Evolutionary conservation across 2,888 invertebrate species (phyloP).

Genomic region (Mimas tiliae): DNA sequence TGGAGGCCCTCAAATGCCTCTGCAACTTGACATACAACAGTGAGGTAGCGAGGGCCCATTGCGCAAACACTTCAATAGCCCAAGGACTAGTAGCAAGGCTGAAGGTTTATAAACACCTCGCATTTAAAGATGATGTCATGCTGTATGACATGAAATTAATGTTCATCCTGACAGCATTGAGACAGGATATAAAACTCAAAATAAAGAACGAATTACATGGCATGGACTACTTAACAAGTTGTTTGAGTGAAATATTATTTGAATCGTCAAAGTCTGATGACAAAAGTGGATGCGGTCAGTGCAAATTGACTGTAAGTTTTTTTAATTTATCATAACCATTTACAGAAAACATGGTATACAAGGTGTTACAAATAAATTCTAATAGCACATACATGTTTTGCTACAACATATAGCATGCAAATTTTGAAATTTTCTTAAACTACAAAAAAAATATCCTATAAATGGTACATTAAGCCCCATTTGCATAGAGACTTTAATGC

Average conservation of each 20-base stretch:
- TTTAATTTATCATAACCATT: not conserved
- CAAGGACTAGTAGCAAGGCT: slow-evolving; percentile 90
- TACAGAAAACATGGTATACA: too few species aligned
- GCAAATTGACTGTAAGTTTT: slow-evolving; percentile 58
- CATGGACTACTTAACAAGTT: slow-evolving; percentile 87
- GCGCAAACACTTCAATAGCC: slow-evolving; percentile 85
- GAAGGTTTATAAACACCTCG: slow-evolving; percentile 87
- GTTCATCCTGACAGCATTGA: slow-evolving; percentile 94
- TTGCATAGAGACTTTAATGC: too few species aligned
- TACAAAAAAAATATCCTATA: too few species aligned
- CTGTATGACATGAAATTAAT: slow-evolving; percentile 94
- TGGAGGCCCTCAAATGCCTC: slow-evolving; percentile 94
- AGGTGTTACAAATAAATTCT: too few species aligned
- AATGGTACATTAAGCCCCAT: not conserved
- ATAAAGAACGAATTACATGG: slow-evolving; percentile 89
- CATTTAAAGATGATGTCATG: slow-evolving; percentile 89
- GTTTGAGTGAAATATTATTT: slow-evolving; percentile 86
- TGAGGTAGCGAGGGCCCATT: slow-evolving; percentile 70
- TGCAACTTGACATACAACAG: slow-evolving; percentile 94
- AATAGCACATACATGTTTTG: too few species aligned
- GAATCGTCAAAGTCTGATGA: slow-evolving; percentile 56
- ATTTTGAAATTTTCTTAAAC: too few species aligned
- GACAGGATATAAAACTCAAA: slow-evolving; percentile 87
- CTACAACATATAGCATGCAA: too few species aligned
- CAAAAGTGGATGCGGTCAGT: slow-evolving; percentile 52